Evolutionary conservation across 2,113 vertebrate species (phyloP).

Genomic region (Colius striatus): DNA sequence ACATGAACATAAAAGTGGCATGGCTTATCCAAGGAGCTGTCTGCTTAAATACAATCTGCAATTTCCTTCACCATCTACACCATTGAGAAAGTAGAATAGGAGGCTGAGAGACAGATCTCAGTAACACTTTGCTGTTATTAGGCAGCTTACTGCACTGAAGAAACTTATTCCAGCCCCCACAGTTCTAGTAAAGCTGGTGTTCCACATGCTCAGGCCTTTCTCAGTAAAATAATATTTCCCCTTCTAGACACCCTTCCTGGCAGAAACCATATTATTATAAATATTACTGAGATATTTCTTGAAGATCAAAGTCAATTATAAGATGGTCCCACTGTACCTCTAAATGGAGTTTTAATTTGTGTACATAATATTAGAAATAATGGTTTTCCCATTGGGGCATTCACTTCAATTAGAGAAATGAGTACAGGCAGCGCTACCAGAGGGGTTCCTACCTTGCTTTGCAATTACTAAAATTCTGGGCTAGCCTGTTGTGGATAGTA

Average conservation of each 20-base stretch:
- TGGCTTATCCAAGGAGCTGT: neutral
- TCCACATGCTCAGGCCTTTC: neutral
- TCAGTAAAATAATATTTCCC: conserved; percentile 49
- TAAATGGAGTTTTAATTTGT: conserved; percentile 78
- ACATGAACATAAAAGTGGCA: neutral
- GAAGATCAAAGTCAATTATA: conserved; percentile 73
- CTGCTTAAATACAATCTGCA: neutral
- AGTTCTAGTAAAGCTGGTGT: neutral
- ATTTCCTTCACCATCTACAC: neutral
- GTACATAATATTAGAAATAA: conserved; percentile 69
- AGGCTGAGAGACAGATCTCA: neutral
- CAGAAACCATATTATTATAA: neutral
- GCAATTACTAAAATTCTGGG: conserved; percentile 9
- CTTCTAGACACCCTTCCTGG: conserved; percentile 20
- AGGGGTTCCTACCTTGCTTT: conserved; percentile 25
- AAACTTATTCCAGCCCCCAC: neutral
- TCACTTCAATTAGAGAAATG: conserved; percentile 72
- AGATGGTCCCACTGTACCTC: conserved; percentile 56
- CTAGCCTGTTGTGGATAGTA: neutral
- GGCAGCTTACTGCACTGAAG: neutral
- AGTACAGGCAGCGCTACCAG: conserved; percentile 52
- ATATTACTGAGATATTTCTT: conserved; percentile 39
- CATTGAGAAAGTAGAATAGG: neutral
- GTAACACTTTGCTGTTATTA: neutral
- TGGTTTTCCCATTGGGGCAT: conserved; percentile 49